Evolutionary conservation across 2,113 vertebrate genomes (phyloP), one percentile per base, ranked within the genome.

Genomic region (Empidonax traillii): DNA sequence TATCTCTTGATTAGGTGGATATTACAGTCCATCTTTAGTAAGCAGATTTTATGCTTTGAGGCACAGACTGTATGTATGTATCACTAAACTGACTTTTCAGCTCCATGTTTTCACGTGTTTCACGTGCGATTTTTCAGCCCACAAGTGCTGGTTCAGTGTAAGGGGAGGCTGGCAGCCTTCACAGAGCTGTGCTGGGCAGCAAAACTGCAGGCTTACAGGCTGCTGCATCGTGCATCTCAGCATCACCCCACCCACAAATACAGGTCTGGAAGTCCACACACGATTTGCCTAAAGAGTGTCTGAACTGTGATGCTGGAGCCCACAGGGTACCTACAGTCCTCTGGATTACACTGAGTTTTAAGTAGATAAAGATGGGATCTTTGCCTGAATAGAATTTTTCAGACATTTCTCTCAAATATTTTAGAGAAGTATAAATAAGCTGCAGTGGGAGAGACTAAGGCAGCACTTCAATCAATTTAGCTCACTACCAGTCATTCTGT

Each of bases 161-260:
- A 61, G 59, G 17, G 7, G 19, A 51, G 24, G 35, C 33, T 35
- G 68, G 24, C 31, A 69, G 28, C n/a, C 12, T 21, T 21, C 4
- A 3, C 37, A 31, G 62, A 24, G 43, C 43, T 13, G 25, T 17
- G 24, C 46, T 47, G 56, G 41, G 62, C 72, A 68, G 52, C 37
- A 11, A 17, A n/a, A 30, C 47, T 27, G 1, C 1, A 0, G n/a
- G 81, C 14, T 44, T 53, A 1, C 19, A 27, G 65, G 1, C 25
- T 28, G 18, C 62, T 58, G 12, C 24, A 14, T 0, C 0, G 2
- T 3, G 30, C 2, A 1, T 7, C 33, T 28, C 15, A 0, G 52
- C 2, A 6, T 21, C 2, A 2, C 7, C 47, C 7, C 8, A 8
- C 8, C n/a, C 67, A 13, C 39, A 30, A 1, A 4, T 5, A 11